Base-by-base conservation (phyloP, 2,113 vertebrate species). In the Hemiprocne comata region DNA sequence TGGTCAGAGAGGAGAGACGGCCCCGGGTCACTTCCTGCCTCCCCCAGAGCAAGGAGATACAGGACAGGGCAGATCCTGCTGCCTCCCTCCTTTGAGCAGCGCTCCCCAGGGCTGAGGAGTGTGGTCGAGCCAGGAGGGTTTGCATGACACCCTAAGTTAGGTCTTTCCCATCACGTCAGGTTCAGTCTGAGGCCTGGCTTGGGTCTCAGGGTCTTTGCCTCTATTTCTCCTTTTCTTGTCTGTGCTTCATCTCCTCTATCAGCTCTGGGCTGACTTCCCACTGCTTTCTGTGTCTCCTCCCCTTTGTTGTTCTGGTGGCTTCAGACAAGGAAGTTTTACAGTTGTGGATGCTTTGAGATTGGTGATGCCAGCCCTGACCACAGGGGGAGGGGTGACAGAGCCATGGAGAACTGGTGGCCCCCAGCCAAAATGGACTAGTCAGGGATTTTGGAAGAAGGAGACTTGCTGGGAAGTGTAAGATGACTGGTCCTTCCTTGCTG, bases 21-120 rank as follows among this genome's bases (percentile, higher is more conserved):
- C 42, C 31, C 21, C 6, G 20, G 28, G 77, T 28, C 31, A 4
- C 51, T 19, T 25, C 26, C 51, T 64, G 36, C 40, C 48, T 17
- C 23, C 51, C 64, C 29, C 2, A 2, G 55, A 3, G 48, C 48
- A 20, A 48, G 48, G 18, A 48, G 48, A 11, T 21, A 10, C 8
- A 13, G 51, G 33, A 23, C 36, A 53, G 46, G 1, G 31, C 64
- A 46, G 55, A 58, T 46, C 25, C 67, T 31, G 24, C 67, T 69
- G 38, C 26, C 31, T 61, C 29, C 44, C 8, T 34, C 33, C 38
- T 55, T 21, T 0, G 11, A 44, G 17, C 23, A 6, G 34, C 1
- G 2, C 33, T 77, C 18, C 15, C 26, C 10, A 2, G 46, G 46
- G 33, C n/a, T 0, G 2, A 13, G 36, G 5, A 11, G 12, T 13